A percentile compares a stretch with the other conserved stretches of the same genome.
phyloP scores from a whole-genome alignment of 2,888 invertebrate species.

The Lepidonotus clava region DNA sequence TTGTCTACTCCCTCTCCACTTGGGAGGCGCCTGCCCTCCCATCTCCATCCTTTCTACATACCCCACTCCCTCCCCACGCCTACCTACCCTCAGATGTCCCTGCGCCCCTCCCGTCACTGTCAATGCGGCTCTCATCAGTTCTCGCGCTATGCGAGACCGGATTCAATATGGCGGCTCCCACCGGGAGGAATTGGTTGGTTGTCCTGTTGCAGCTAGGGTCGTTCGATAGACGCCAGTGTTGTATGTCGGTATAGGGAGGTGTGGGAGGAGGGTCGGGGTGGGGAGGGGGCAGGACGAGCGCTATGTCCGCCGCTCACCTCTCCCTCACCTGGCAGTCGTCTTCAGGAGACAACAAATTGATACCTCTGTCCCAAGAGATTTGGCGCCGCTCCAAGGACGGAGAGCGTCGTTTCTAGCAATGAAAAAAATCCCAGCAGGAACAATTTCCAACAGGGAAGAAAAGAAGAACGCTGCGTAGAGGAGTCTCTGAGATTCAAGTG shows the following conservation, averaged over 20 bases:
- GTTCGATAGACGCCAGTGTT: background rate
- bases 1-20: background rate
- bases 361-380: background rate
- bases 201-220: constrained; percentile 1
- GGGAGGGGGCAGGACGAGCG: no score
- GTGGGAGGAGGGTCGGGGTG: no score
- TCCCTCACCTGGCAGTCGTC: background rate
- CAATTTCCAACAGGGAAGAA: no score
- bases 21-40: background rate
- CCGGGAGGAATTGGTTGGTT: background rate
- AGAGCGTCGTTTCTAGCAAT: no score
- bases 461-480: no score
- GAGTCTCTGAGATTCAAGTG: no score
- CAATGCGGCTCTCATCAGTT: background rate
- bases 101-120: no score
- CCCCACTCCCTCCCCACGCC: background rate
- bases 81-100: background rate
- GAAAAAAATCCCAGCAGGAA: no score
- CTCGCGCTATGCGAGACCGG: background rate
- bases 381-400: background rate
- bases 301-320: background rate
- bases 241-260: no score
- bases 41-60: background rate
- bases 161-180: constrained; percentile 1
- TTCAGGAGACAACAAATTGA: background rate